Conservation (phyloP, 2,113 vertebrate species). For the Gymnarchus niloticus region DNA sequence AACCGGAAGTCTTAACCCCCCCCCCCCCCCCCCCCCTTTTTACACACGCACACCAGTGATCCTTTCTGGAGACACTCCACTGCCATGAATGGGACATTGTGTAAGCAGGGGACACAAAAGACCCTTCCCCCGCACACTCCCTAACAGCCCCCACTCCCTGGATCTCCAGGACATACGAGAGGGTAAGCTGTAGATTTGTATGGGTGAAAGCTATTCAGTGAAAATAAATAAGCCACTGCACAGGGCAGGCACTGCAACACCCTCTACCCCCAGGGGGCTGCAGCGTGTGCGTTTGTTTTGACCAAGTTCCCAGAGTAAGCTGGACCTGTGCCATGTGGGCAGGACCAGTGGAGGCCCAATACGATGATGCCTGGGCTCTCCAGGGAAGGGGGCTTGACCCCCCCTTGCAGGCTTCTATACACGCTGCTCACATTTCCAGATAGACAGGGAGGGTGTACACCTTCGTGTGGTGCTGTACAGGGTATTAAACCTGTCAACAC, state of each 20-base stretch:
- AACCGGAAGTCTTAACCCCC: constrained; percentile 37
- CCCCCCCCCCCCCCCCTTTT: constrained; percentile 24
- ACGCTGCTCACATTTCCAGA: too few species aligned
- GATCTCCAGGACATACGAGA: constrained; percentile 5
- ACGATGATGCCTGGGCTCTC: neutral
- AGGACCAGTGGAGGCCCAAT: constrained; percentile 22
- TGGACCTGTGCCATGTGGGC: constrained; percentile 1
- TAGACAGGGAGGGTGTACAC: too few species aligned
- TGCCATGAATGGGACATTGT: constrained; percentile 29
- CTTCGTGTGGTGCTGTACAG: too few species aligned
- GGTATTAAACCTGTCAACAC: too few species aligned
- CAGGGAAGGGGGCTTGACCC: neutral
- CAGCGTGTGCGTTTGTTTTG: constrained; percentile 46
- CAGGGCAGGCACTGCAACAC: neutral
- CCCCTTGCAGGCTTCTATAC: neutral
- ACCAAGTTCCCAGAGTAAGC: constrained; percentile 59
- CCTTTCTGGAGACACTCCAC: constrained; percentile 14
- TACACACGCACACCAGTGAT: constrained; percentile 17
- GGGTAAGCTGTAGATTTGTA: constrained; percentile 24
- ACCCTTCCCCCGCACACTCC: neutral
- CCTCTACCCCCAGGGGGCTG: neutral
- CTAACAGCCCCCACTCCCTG: too few species aligned
- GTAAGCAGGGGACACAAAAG: constrained; percentile 25
- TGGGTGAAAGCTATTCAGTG: neutral
- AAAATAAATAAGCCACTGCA: constrained; percentile 36